Evolutionary conservation across 2,113 vertebrate species (phyloP).

Genomic region (Recurvirostra avosetta): DNA sequence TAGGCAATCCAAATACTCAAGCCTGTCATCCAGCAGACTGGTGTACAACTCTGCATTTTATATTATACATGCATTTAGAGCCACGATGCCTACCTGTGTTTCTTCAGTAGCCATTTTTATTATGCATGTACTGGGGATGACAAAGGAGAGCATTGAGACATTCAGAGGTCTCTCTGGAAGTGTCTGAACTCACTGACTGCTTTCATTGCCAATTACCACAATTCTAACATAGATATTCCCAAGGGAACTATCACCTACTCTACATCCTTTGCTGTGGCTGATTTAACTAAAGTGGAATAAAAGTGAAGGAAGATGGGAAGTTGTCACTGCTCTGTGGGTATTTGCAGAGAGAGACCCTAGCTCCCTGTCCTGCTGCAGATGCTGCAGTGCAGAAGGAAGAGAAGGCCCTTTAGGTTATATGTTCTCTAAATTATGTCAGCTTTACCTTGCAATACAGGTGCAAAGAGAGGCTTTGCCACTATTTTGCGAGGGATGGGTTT

Average conservation of each 20-base stretch:
- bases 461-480: background rate
- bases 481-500: background rate
- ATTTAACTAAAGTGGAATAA: background rate
- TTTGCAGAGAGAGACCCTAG: background rate
- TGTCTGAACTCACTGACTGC: background rate
- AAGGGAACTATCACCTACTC: background rate
- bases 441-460: background rate
- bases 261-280: background rate
- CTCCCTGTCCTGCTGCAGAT: background rate
- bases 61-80: background rate
- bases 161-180: background rate
- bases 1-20: slow-evolving; percentile 36
- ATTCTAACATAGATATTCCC: background rate
- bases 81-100: background rate
- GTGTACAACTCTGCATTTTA: background rate
- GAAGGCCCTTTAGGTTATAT: background rate
- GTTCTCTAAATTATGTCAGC: background rate
- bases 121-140: background rate
- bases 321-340: background rate
- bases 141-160: background rate
- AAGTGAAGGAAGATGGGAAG: background rate
- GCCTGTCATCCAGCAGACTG: background rate
- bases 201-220: slow-evolving; percentile 24
- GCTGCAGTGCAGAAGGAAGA: background rate
- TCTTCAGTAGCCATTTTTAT: slow-evolving; percentile 4